These are phyloP conservation scores for Drosophila littoralis DNA, from an alignment of 1,140 invertebrate species.

Conservation along the genomic window DNA sequence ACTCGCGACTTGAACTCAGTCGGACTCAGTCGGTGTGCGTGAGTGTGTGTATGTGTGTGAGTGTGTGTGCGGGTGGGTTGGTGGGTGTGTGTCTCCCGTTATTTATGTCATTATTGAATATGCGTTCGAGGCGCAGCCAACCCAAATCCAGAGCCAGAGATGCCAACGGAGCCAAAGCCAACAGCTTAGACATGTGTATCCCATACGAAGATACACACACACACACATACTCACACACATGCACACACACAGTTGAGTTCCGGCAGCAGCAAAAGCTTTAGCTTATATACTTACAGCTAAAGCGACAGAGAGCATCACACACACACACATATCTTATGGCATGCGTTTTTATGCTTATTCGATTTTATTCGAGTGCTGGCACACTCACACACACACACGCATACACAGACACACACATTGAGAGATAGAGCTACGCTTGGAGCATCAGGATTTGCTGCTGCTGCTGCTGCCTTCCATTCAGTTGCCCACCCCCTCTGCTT, in stretches of 20 bases:
- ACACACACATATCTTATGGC: slow-evolving; percentile 50
- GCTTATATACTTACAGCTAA: slow-evolving; percentile 57
- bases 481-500: background rate
- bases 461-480: slow-evolving; percentile 38
- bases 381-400: slow-evolving; percentile 36
- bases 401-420: slow-evolving; percentile 36
- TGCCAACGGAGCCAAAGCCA: slow-evolving; percentile 20
- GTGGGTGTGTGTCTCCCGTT: slow-evolving; percentile 40
- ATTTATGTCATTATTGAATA: slow-evolving; percentile 83
- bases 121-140: slow-evolving; percentile 74
- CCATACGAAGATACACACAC: slow-evolving; percentile 33
- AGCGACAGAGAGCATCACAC: slow-evolving; percentile 25
- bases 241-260: slow-evolving; percentile 2
- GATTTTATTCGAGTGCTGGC: slow-evolving; percentile 77
- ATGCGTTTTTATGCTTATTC: slow-evolving; percentile 82
- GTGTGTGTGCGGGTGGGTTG: slow-evolving; percentile 16
- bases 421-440: slow-evolving; percentile 53
- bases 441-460: slow-evolving; percentile 77
- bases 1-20: slow-evolving; percentile 29
- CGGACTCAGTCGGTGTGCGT: too few species aligned
- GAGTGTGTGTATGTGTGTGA: background rate
- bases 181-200: slow-evolving; percentile 67
- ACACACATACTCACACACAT: slow-evolving; percentile 23
- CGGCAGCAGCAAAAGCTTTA: slow-evolving; percentile 21
- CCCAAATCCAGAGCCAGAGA: slow-evolving; percentile 42